These are phyloP conservation scores for Hippoglossus stenolepis DNA, from an alignment of 2,113 vertebrate genomes.

Conservation along the genomic window DNA sequence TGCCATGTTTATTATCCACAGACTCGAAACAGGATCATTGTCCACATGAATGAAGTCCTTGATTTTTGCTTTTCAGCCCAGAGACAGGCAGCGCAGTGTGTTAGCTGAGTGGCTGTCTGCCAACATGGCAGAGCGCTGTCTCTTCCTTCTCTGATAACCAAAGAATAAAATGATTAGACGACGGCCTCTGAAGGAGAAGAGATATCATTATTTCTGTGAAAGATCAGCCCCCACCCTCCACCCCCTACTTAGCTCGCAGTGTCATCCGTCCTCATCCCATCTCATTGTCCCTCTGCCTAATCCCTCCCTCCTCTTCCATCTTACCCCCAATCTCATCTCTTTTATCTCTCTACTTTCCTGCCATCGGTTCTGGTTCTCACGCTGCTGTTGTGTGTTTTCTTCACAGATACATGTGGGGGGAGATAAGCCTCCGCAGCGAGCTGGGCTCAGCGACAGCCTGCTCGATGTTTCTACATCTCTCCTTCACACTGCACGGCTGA, in stretches of 20 bases:
- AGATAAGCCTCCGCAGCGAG: constrained; percentile 51
- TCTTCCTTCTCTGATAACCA: constrained; percentile 39
- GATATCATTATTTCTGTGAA: constrained; percentile 57
- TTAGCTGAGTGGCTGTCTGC: constrained; percentile 17
- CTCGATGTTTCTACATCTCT: neutral
- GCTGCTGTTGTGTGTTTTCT: constrained; percentile 54
- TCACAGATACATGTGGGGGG: constrained; percentile 33
- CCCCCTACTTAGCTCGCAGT: constrained; percentile 21
- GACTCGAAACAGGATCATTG: constrained; percentile 13
- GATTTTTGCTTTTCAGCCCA: neutral
- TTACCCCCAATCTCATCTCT: constrained; percentile 61
- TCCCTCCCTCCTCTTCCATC: constrained; percentile 40
- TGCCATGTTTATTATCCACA: neutral
- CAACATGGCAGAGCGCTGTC: constrained; percentile 29
- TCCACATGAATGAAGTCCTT: constrained; percentile 26
- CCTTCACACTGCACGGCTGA: neutral
- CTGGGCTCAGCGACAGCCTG: constrained; percentile 34
- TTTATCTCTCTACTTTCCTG: constrained; percentile 53
- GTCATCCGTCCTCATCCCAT: constrained; percentile 53
- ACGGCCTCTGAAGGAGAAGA: constrained; percentile 49
- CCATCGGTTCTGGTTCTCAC: constrained; percentile 41
- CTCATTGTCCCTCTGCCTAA: constrained; percentile 47
- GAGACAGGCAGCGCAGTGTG: constrained; percentile 17
- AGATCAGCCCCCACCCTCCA: constrained; percentile 4
- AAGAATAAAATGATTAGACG: constrained; percentile 55